Conservation (phyloP, 2,888 invertebrate species). For the Amphipoea oculea region DNA sequence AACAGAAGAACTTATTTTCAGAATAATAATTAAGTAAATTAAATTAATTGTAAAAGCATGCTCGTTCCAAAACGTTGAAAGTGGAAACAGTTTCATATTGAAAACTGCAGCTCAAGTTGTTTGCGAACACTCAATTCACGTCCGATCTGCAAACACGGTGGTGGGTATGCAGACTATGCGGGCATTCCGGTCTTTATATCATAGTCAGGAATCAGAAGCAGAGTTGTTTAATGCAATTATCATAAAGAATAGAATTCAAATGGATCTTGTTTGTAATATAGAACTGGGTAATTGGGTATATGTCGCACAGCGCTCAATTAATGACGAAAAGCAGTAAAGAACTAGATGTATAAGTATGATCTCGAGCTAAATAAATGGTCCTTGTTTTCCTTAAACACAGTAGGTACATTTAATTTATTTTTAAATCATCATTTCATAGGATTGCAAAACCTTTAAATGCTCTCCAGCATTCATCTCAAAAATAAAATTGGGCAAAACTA, state of each 20-base stretch:
- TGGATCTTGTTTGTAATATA: background rate
- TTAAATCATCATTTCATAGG: background rate
- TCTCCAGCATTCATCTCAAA: background rate
- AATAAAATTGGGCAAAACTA: background rate
- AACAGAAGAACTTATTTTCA: background rate
- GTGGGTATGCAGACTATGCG: slow-evolving; percentile 27
- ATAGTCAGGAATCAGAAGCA: slow-evolving; percentile 40
- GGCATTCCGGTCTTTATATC: slow-evolving; percentile 50
- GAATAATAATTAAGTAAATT: slow-evolving; percentile 2
- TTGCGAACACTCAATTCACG: slow-evolving; percentile 43
- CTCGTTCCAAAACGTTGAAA: slow-evolving; percentile 9
- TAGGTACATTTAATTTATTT: background rate
- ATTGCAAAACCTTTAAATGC: background rate
- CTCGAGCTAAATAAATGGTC: background rate
- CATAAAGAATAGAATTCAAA: slow-evolving; percentile 28
- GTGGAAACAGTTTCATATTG: slow-evolving; percentile 38
- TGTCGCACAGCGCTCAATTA: background rate
- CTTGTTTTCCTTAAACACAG: background rate
- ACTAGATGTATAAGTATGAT: background rate
- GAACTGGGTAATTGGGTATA: background rate
- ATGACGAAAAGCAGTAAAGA: background rate
- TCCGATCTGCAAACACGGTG: slow-evolving; percentile 30
- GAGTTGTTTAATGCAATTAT: slow-evolving; percentile 41
- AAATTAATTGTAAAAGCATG: background rate
- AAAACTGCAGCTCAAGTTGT: slow-evolving; percentile 45